A percentile compares a stretch with the other conserved stretches of the same genome.
These are phyloP conservation scores for Boloria selene DNA, from an alignment of 2,888 invertebrate species.

Conservation along the genomic window DNA sequence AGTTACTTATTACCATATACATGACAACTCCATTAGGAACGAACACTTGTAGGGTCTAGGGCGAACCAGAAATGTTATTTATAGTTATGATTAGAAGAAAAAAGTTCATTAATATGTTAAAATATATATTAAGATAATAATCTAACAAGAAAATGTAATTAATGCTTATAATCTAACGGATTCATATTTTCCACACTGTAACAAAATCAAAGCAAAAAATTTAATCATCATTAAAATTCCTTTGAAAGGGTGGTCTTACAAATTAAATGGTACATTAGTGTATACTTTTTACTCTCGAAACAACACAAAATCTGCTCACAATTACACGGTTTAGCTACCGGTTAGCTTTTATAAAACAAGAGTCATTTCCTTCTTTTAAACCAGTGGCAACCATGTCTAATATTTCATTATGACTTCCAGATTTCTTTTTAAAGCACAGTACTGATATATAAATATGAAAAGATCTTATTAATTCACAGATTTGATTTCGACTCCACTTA, in stretches of 20 bases:
- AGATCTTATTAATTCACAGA: too few relatives aligned
- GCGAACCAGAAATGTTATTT: constrained; percentile 30
- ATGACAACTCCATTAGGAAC: constrained; percentile 79
- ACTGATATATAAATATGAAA: too few relatives aligned
- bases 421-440: constrained; percentile 4
- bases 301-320: constrained; percentile 60
- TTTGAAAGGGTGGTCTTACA: constrained; percentile 43
- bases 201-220: constrained; percentile 43
- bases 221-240: constrained; percentile 32
- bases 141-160: not conserved
- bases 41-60: constrained; percentile 55
- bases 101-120: constrained; percentile 4
- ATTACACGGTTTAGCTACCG: constrained; percentile 55
- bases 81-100: constrained; percentile 18
- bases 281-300: constrained; percentile 48
- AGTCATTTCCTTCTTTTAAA: constrained; percentile 65
- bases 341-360: constrained; percentile 55
- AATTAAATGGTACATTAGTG: constrained; percentile 41
- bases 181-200: constrained; percentile 50
- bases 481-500: too few relatives aligned
- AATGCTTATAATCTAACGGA: not conserved
- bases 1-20: constrained; percentile 76
- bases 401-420: constrained; percentile 24
- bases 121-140: not conserved
- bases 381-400: constrained; percentile 31